These are phyloP conservation scores for Drosophila trapezifrons DNA, from an alignment of 1,140 invertebrate species.

Conservation along the genomic window DNA sequence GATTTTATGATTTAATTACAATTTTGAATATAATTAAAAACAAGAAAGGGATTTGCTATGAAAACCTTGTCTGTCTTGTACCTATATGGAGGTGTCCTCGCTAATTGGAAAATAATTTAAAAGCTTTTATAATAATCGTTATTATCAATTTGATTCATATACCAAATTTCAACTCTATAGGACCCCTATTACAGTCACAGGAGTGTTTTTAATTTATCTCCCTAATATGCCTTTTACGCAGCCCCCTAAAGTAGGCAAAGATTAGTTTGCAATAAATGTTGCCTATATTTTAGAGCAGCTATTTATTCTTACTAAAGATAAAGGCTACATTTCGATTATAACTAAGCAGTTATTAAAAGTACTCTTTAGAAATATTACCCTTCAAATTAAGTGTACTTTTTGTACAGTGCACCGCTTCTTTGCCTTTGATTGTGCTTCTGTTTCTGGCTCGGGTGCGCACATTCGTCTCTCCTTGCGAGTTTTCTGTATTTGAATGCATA, in stretches of 20 bases:
- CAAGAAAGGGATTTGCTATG: fast-evolving
- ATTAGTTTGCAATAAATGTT: neutral
- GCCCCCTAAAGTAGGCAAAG: neutral
- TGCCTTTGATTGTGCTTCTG: conserved; percentile 50
- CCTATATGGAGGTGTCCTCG: too few species aligned
- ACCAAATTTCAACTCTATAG: neutral
- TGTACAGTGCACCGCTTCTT: conserved; percentile 22
- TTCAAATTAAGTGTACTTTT: neutral
- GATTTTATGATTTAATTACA: neutral
- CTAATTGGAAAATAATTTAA: neutral
- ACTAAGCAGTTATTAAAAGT: too few species aligned
- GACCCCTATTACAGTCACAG: neutral
- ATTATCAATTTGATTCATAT: neutral
- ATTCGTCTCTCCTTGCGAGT: conserved; percentile 74
- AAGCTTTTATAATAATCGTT: neutral
- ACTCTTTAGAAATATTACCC: neutral
- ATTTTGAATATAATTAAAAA: neutral
- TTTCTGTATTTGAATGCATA: conserved; percentile 79
- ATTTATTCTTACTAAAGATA: too few species aligned
- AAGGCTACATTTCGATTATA: too few species aligned
- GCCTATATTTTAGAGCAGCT: too few species aligned
- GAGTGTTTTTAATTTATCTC: neutral
- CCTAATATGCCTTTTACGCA: neutral
- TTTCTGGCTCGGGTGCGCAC: conserved; percentile 63
- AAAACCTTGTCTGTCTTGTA: too few species aligned